These are phyloP conservation scores for Rhizomys pruinosus DNA, from an alignment of 2,113 vertebrate species.

Conservation along the genomic window DNA sequence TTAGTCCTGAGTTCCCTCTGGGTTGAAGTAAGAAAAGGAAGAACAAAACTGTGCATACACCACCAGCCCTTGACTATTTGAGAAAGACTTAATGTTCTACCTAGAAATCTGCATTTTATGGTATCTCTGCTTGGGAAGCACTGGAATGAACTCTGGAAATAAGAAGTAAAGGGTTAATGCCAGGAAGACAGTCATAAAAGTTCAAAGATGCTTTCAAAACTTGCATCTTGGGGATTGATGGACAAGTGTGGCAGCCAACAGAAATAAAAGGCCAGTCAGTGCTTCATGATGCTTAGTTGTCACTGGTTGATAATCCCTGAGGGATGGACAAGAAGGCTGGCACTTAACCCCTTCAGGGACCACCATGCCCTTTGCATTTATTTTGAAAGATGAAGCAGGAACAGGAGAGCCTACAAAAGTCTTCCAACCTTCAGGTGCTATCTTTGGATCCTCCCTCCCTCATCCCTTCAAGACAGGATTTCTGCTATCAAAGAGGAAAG, in stretches of 20 bases:
- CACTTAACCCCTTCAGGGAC: conserved; percentile 69
- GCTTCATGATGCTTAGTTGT: conserved; percentile 73
- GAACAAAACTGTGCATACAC: neutral
- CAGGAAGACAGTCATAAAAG: conserved; percentile 68
- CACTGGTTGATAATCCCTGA: conserved; percentile 59
- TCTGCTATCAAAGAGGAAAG: neutral
- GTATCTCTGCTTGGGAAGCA: neutral
- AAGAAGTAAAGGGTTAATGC: conserved; percentile 77
- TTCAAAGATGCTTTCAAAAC: conserved; percentile 80
- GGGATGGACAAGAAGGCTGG: neutral
- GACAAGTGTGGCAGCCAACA: conserved; percentile 65
- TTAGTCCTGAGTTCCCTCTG: neutral
- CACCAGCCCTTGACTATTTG: neutral
- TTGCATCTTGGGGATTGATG: conserved; percentile 66
- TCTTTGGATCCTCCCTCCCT: neutral
- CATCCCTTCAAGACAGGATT: neutral
- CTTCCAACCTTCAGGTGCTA: neutral
- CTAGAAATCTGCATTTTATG: neutral
- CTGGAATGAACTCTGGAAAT: conserved; percentile 3
- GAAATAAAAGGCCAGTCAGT: conserved; percentile 50
- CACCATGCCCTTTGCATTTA: neutral
- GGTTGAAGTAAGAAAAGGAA: conserved; percentile 11
- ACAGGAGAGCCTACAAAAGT: neutral
- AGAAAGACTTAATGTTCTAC: neutral
- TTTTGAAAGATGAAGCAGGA: conserved; percentile 45